Base-by-base conservation (phyloP, 2,797 vertebrate species). In the Spinus olivaceus region DNA sequence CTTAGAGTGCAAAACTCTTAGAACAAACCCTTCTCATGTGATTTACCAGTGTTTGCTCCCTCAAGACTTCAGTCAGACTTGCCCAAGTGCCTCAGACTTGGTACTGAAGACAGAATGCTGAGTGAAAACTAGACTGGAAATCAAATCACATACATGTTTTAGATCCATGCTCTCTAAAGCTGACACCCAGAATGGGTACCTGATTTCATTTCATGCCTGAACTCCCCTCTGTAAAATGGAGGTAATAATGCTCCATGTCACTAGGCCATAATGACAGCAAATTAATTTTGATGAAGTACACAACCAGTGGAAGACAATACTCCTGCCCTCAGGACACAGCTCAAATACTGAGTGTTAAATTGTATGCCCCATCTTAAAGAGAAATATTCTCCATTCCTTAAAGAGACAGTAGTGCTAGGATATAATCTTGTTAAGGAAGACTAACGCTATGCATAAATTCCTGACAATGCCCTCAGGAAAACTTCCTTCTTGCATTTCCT, bases 231-330 rank as follows among this genome's bases (percentile, higher is more conserved):
- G 20, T 88, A 78, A 86, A 92, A 90, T 0, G 1, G 69, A 82
- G 42, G 65, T 47, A 91, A 81, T 60, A 92, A 41, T 24, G 16
- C 59, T 94, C 50, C 73, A 32, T 33, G 66, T 63, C 86, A 77
- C 74, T 51, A 33, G 44, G 44, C 44, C 80, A 64, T 60, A 92
- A 86, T 60, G 81, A 85, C 67, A 86, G 90, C 44, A 93, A 76
- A 91, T 74, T 94, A 86, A 87, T 85, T 93, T 71, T 96, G 71
- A 82, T 82, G 30, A 96, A 91, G 65, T 49, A 76, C 16, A 21
- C 51, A 95, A 81, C n/a, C 19, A 81, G 56, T n/a, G 56, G 44
- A 94, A 85, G 46, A 88, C 32, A 81, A 54, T 54, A 88, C 50
- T 86, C 80, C n/a, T 72, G 59, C 85, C 80, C 54, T 88, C 59